phyloP scores from a whole-genome alignment of 2,797 vertebrate species.

The Chloroceryle amazona region DNA sequence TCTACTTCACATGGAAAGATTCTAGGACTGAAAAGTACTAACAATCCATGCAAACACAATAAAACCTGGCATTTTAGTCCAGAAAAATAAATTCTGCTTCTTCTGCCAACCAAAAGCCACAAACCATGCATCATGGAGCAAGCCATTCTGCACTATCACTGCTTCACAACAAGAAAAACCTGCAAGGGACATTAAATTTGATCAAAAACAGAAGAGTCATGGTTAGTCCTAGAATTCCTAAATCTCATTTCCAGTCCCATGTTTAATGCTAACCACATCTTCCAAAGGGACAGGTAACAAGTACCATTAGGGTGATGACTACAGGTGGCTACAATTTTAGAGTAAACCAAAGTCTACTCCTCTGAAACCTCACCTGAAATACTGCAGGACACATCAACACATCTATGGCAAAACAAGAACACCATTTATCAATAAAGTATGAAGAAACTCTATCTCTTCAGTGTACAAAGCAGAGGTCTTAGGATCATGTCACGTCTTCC shows the following conservation, averaged over 20 bases:
- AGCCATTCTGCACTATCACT: neutral
- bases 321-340: neutral
- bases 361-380: neutral
- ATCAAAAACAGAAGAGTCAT: neutral
- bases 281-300: neutral
- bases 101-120: neutral
- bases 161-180: neutral
- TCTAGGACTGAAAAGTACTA: neutral
- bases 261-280: neutral
- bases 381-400: neutral
- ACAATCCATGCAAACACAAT: neutral
- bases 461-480: neutral
- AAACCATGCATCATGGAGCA: neutral
- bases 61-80: neutral
- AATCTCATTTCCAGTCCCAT: neutral
- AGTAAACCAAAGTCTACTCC: neutral
- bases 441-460: fast-evolving
- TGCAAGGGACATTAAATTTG: neutral
- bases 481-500: neutral
- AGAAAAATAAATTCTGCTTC: neutral
- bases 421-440: neutral
- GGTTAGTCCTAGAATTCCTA: neutral
- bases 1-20: neutral
- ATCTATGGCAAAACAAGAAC: neutral
- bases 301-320: neutral